Percentiles rank a stretch among this genome's conserved stretches.
Conservation (phyloP, 1,140 invertebrate genomes). For the Pseudomyrmex flavicornis region DNA sequence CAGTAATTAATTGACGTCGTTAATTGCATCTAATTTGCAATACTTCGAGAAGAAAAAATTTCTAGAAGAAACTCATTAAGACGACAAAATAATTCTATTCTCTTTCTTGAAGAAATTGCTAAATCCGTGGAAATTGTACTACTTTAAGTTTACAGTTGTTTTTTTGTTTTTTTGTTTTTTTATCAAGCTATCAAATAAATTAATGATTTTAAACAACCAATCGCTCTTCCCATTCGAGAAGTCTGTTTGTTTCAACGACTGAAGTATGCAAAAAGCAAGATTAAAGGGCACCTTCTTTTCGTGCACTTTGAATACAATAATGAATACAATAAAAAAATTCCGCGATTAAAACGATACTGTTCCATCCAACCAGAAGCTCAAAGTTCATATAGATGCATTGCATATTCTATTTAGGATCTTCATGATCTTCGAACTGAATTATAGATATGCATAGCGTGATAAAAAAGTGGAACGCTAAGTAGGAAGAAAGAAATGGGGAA, state of each 20-base stretch:
- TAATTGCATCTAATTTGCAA: background rate
- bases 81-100: background rate
- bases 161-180: background rate
- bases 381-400: background rate
- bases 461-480: background rate
- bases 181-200: background rate
- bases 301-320: background rate
- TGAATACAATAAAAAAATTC: background rate
- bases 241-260: background rate
- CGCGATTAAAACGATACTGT: background rate
- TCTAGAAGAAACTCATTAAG: too few relatives aligned
- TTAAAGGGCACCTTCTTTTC: background rate
- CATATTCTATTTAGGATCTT: background rate
- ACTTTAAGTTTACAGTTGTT: background rate
- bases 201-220: background rate
- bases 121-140: background rate
- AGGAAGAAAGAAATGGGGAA: background rate
- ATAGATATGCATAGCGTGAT: constrained; percentile 15
- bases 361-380: background rate
- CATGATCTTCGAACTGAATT: background rate
- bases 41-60: background rate
- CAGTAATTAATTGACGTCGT: background rate
- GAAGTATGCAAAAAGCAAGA: background rate
- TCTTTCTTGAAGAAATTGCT: too few relatives aligned
- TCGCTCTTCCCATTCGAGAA: background rate